Evolutionary conservation across 2,888 invertebrate species (phyloP), one percentile per base, ranked within the genome.

Genomic region (Dicycla oo): DNA sequence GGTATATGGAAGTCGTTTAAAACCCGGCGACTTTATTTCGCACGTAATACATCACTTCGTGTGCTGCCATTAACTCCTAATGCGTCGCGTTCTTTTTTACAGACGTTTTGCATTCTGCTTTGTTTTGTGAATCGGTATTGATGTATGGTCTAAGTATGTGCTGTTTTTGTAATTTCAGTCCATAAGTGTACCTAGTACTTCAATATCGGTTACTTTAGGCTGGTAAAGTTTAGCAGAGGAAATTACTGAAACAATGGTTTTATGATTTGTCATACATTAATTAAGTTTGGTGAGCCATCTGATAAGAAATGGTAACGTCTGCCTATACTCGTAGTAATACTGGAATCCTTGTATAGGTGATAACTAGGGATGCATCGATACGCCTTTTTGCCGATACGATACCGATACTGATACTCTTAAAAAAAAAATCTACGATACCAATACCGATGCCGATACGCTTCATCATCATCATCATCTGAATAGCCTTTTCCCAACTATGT

Each of bases 41-140:
- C 73, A 67, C 66, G 62, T 81, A 83, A 76, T 76, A 73, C 73
- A 80, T 77, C 71, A 66, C 61, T 69, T 38, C 60, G 63, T 65
- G 58, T 51, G 43, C 58, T 23, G 30, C 82, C 73, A 83, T 83
- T 82, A 83, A 58, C 70, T 69, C 10, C 23, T 80, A 76, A 83
- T 83, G 83, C 70, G 62, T 73, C 38, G 47, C 57, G 58, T 60
- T 80, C n/a, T 58, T 65, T 67, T 63, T 69, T 68, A 34, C 49
- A 56, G 75, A 61, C 66, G 34, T 58, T 73, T 63, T 63, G 49
- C 49, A 66, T 20, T 73, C 45, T 61, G 20, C 38, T 45, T 56
- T n/a, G n/a, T n/a, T n/a, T 56, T 57, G 26, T 6, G 43, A 77
- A 51, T 49, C 18, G 6, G 45, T 60, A 45, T 51, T 69, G 60